phyloP scores from a whole-genome alignment of 2,797 vertebrate species.

The Sebastes nivosus region DNA sequence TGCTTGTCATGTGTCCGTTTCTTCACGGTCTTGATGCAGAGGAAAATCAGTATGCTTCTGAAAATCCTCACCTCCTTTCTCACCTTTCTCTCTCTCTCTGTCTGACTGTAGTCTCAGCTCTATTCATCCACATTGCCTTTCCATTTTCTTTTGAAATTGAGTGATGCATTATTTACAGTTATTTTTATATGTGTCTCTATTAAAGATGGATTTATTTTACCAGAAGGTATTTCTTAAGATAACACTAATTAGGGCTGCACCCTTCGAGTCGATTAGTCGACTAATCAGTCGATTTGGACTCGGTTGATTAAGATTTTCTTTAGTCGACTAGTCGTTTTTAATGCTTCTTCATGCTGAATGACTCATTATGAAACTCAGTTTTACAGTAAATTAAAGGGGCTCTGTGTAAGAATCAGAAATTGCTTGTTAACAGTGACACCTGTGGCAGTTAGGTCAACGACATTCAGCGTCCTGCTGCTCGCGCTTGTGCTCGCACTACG shows the following conservation, averaged over 20 bases:
- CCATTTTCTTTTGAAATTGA: slow-evolving; percentile 12
- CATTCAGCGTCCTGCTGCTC: no score
- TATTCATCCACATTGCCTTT: not conserved
- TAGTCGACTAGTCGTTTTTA: no score
- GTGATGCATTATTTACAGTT: slow-evolving; percentile 6
- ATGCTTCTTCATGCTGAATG: no score
- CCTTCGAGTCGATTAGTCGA: no score
- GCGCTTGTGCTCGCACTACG: no score
- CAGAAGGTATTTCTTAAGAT: not conserved
- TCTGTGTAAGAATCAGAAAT: no score
- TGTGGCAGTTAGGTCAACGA: no score
- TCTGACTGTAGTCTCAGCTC: slow-evolving; percentile 1
- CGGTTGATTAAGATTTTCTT: no score
- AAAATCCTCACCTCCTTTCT: not conserved
- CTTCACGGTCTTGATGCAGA: not conserved
- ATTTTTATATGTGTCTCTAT: not conserved
- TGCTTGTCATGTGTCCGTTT: not conserved
- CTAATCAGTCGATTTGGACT: no score
- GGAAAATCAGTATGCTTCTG: not conserved
- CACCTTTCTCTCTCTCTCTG: not conserved
- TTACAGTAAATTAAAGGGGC: no score
- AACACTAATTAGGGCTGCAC: not conserved
- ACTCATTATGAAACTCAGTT: no score
- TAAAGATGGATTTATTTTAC: not conserved
- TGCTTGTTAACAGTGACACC: no score